Evolutionary conservation across 2,113 vertebrate genomes (phyloP).

Genomic region (Erinaceus europaeus): DNA sequence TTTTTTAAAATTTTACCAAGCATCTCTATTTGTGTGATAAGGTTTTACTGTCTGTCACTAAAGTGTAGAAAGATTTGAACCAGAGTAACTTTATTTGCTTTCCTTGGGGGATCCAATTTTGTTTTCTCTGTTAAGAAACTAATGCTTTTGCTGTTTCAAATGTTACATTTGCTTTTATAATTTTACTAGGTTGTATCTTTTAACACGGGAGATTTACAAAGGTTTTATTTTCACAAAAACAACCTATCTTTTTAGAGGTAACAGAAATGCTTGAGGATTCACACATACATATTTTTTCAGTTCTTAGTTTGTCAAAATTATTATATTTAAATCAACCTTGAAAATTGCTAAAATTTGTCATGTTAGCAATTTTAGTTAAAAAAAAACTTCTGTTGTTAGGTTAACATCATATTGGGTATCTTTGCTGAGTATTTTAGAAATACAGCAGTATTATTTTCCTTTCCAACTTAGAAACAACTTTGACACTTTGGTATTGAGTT

Average conservation of each 20-base stretch:
- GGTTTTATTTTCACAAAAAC: not conserved
- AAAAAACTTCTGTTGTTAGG: not conserved
- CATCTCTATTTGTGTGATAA: not conserved
- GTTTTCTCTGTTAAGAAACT: not conserved
- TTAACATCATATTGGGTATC: not conserved
- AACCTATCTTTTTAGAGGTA: not conserved
- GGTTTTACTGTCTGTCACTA: not conserved
- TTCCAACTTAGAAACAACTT: not conserved
- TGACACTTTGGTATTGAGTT: not conserved
- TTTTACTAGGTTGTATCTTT: not conserved
- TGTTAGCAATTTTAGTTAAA: not conserved
- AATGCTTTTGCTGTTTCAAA: not conserved
- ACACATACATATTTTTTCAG: not conserved
- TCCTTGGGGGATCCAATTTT: not conserved
- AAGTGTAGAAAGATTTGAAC: not conserved
- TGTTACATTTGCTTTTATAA: constrained; percentile 25
- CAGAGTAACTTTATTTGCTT: not conserved
- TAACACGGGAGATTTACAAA: not conserved
- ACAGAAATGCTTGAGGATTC: not conserved
- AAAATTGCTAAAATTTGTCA: not conserved
- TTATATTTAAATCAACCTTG: not conserved
- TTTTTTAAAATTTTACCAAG: too few species aligned
- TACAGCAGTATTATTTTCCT: not conserved
- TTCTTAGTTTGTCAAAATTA: not conserved
- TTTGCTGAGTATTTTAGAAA: not conserved